phyloP scores from a whole-genome alignment of 64 coral and sea anemone species.

The Montipora capricornis region DNA sequence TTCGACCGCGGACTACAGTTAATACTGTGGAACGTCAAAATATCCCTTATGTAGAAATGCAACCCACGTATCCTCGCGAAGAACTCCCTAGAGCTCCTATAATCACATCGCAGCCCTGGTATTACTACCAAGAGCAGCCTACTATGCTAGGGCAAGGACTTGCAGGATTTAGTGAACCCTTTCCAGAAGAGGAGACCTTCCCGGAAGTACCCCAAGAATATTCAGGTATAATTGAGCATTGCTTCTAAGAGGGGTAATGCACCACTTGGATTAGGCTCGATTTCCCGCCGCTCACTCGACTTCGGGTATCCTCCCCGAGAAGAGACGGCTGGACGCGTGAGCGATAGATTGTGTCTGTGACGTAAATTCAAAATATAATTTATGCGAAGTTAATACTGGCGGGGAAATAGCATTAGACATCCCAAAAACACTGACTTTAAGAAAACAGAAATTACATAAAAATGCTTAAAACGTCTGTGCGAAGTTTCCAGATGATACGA shows the following conservation, averaged over 20 bases:
- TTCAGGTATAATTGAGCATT: conserved; percentile 1
- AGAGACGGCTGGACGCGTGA: no score
- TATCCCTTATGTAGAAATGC: conserved; percentile 3
- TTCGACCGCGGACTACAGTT: conserved; percentile 3
- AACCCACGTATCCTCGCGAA: neutral
- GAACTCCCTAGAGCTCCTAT: conserved; percentile 3
- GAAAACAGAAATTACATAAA: no score
- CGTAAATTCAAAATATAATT: no score
- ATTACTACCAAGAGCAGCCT: conserved; percentile 14
- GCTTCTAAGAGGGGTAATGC: neutral
- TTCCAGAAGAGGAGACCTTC: neutral
- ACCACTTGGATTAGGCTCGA: no score
- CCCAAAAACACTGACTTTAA: no score
- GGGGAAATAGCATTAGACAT: no score
- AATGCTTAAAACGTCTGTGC: no score
- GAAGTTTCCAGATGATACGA: no score
- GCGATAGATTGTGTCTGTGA: no score
- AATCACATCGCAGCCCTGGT: neutral
- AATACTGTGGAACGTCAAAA: conserved; percentile 22
- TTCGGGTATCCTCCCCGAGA: no score
- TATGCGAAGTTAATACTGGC: no score
- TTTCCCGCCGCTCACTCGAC: no score
- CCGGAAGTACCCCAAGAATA: neutral
- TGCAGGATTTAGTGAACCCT: neutral
- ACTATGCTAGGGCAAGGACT: neutral